Base-by-base conservation (phyloP, 2,888 invertebrate genomes). In the Fissipunctia ypsillon region DNA sequence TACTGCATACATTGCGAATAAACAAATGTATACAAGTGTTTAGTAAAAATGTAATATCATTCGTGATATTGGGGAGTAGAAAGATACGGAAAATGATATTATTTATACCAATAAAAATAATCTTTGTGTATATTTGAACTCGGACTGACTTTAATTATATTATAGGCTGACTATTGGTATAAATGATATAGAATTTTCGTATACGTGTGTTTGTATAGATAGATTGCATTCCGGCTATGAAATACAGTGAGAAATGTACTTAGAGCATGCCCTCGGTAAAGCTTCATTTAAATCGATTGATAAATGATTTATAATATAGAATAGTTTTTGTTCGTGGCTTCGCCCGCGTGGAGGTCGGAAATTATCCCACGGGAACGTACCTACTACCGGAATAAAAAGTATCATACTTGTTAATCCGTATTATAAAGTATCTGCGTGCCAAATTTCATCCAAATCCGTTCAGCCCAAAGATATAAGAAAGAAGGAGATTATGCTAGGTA, bases 61-160 rank as follows among this genome's bases (percentile, higher is more conserved):
- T 41, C 3, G 45, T 52, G 31, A 45, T 67, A 45, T 64, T 41
- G 16, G n/a, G 0, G 25, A 48, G 43, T 16, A 10, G 19, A 31
- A 41, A 19, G 31, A 67, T 19, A 43, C 35, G 57, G 28, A 59
- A 66, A 66, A 71, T 63, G 0, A 70, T 82, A 31, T 70, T 70
- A 70, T 79, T 79, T 82, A 71, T 82, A 82, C 79, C 78, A 78
- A 78, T 67, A 54, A 63, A 52, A 45, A 50, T 74, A 67, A 80
- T 61, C 56, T 73, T 77, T 43, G 68, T 78, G 56, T 67, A 81
- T 81, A 81, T 64, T 81, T 81, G 64, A 78, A 81, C 69, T 78
- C 81, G 35, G 78, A 78, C 78, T 78, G 78, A 81, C 16, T 78
- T 81, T 81, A 78, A 76, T 68, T 81, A 57, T 81, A 81, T 81